Evolutionary conservation across 2,888 invertebrate genomes (phyloP).

Genomic region (Aphidoletes aphidimyza): DNA sequence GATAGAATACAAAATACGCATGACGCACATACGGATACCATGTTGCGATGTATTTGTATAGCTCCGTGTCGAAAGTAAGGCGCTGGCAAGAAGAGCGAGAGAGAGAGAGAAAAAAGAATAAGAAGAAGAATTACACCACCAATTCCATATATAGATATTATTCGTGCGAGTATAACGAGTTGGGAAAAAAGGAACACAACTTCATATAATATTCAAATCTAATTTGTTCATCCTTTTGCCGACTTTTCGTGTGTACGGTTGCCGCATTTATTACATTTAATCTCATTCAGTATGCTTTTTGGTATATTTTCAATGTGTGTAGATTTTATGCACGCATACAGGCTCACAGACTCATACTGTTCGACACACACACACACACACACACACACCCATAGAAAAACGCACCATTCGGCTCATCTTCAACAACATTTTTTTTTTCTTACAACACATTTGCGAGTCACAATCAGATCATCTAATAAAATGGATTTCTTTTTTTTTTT

Average conservation of each 20-base stretch:
- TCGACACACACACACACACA: not conserved
- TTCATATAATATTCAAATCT: conserved; percentile 25
- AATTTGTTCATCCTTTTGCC: conserved; percentile 11
- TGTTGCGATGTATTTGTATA: not conserved
- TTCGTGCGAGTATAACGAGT: no score
- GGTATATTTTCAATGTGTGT: no score
- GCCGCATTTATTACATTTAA: not conserved
- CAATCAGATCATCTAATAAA: conserved; percentile 12
- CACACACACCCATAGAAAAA: not conserved
- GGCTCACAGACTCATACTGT: not conserved
- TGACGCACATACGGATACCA: not conserved
- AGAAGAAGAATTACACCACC: no score
- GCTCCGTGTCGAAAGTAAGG: no score
- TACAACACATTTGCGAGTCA: not conserved
- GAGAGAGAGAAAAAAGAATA: no score
- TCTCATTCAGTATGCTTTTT: no score
- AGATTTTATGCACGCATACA: not conserved
- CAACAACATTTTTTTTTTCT: not conserved
- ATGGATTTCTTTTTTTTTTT: no score
- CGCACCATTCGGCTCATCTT: no score
- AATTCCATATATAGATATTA: no score
- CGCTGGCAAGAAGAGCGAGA: no score
- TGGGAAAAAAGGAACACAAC: not conserved
- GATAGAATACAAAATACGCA: no score
- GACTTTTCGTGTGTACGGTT: not conserved